Evolutionary conservation across 2,113 vertebrate species (phyloP).

Genomic region (Percopsis transmontana): DNA sequence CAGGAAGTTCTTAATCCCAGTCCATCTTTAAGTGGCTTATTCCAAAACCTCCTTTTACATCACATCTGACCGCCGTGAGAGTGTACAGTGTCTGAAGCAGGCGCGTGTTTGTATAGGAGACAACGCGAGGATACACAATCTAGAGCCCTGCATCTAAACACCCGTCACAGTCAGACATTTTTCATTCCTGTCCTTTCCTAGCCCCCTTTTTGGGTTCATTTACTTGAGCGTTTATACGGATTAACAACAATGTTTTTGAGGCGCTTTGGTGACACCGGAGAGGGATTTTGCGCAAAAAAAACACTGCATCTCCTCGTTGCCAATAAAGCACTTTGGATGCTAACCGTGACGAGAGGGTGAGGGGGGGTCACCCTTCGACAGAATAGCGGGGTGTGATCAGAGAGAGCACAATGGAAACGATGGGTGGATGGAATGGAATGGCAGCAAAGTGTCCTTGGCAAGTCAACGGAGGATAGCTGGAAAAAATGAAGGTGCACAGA

Average conservation of each 20-base stretch:
- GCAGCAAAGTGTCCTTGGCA: constrained; percentile 42
- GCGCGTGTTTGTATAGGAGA: constrained; percentile 50
- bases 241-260: constrained; percentile 1
- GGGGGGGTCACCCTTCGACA: constrained; percentile 11
- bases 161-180: constrained; percentile 29
- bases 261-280: constrained; percentile 18
- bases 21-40: constrained; percentile 21
- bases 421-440: constrained; percentile 21
- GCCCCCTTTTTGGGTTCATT: constrained; percentile 28
- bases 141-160: constrained; percentile 42
- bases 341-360: not conserved
- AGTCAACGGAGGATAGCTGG: constrained; percentile 40
- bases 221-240: constrained; percentile 23
- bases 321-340: constrained; percentile 19
- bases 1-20: constrained; percentile 42
- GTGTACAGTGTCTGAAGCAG: constrained; percentile 23
- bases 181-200: constrained; percentile 26
- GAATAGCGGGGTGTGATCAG: constrained; percentile 12
- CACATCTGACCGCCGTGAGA: constrained; percentile 32
- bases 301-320: constrained; percentile 23
- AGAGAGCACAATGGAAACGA: constrained; percentile 36
- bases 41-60: constrained; percentile 35
- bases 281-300: constrained; percentile 25
- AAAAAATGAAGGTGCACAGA: constrained; percentile 41
- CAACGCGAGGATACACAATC: constrained; percentile 44